Evolutionary conservation across 2,888 invertebrate genomes (phyloP).

Genomic region (Eretmocerus hayati): DNA sequence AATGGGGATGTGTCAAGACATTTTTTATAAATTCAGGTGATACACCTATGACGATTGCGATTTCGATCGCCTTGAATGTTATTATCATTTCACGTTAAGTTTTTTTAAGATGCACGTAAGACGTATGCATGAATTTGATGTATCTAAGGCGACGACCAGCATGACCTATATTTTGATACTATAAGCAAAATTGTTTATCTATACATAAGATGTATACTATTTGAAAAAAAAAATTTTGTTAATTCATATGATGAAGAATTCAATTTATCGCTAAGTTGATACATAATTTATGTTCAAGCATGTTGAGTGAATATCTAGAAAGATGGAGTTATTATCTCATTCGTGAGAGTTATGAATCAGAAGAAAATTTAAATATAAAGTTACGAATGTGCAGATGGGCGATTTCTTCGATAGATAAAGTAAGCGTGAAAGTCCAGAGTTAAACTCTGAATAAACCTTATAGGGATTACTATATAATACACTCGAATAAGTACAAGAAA

Average conservation of each 20-base stretch:
- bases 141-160: not conserved
- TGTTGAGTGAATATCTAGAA: constrained; percentile 12
- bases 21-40: constrained; percentile 17
- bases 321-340: constrained; percentile 10
- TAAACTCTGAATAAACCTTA: constrained; percentile 15
- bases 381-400: constrained; percentile 2
- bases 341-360: not conserved
- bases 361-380: no score
- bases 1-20: constrained; percentile 6
- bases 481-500: no score
- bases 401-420: constrained; percentile 11
- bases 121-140: constrained; percentile 13
- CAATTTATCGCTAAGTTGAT: constrained; percentile 17
- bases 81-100: constrained; percentile 16
- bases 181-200: not conserved
- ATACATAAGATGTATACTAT: constrained; percentile 4
- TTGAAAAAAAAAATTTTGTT: constrained; percentile 10
- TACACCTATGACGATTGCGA: constrained; percentile 15
- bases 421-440: constrained; percentile 13
- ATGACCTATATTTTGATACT: constrained; percentile 12
- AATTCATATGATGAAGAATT: constrained; percentile 12
- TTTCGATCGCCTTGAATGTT: constrained; percentile 14
- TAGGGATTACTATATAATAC: no score
- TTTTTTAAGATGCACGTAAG: constrained; percentile 19
- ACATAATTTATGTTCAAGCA: constrained; percentile 9